Conservation (phyloP, 2,113 vertebrate genomes). For the Pollimyrus isidori region DNA sequence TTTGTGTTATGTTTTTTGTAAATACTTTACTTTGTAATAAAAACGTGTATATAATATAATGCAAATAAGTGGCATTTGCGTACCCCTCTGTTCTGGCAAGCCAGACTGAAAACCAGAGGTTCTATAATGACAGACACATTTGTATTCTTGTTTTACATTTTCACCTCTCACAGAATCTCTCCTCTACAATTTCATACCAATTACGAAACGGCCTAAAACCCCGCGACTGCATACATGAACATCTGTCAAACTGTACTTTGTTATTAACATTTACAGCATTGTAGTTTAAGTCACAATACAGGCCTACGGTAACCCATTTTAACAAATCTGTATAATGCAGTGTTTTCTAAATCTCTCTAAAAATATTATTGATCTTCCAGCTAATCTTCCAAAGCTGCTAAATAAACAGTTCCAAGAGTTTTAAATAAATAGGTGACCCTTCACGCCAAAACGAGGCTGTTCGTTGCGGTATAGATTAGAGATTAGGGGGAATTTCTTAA, state of each 20-base stretch:
- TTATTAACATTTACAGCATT: not conserved
- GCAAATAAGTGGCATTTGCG: not conserved
- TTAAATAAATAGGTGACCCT: not conserved
- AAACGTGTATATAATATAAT: conserved; percentile 38
- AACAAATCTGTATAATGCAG: not conserved
- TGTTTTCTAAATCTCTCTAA: not conserved
- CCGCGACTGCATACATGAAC: not conserved
- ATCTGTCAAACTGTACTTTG: not conserved
- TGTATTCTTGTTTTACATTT: not conserved
- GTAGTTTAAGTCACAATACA: not conserved
- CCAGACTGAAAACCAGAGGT: not conserved
- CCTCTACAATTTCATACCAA: not conserved
- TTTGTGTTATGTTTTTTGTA: conserved; percentile 45
- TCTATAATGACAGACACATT: not conserved
- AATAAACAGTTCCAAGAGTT: not conserved
- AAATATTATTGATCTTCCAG: not conserved
- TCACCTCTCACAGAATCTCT: not conserved
- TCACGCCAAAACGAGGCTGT: not conserved
- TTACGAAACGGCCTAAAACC: not conserved
- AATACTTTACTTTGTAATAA: conserved; percentile 59
- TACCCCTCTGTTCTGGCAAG: too few relatives aligned
- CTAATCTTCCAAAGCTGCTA: not conserved
- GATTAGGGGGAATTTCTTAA: not conserved
- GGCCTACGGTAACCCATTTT: not conserved
- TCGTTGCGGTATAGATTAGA: not conserved